phyloP scores from a whole-genome alignment of 2,797 vertebrate species.

The Glyptemys insculpta region DNA sequence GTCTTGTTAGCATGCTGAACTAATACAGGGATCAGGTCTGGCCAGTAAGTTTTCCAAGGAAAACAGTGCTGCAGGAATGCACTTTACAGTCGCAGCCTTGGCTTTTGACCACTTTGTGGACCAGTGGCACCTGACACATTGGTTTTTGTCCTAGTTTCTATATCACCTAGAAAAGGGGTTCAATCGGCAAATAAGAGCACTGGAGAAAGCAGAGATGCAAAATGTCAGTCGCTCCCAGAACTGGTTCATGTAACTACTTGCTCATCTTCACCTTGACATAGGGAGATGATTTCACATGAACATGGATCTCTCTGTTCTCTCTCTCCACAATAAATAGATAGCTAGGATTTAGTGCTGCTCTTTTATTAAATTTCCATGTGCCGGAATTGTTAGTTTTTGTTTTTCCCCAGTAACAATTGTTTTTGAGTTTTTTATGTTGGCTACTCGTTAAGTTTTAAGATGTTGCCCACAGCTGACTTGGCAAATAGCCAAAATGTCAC shows the following conservation, averaged over 20 bases:
- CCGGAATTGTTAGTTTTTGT: background rate
- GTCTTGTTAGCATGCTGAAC: background rate
- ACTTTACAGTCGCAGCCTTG: accelerated
- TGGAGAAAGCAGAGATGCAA: background rate
- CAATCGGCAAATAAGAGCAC: accelerated
- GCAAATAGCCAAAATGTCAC: accelerated
- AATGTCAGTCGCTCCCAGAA: background rate
- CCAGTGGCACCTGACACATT: background rate
- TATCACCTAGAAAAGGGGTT: background rate
- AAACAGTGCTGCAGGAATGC: background rate
- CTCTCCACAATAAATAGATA: background rate
- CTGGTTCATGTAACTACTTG: background rate
- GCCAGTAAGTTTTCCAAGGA: background rate
- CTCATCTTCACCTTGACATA: background rate
- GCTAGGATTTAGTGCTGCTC: background rate
- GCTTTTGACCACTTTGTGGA: accelerated
- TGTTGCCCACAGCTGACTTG: background rate
- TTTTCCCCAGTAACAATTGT: background rate
- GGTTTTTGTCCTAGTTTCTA: background rate
- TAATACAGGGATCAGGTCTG: background rate
- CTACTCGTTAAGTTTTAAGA: background rate
- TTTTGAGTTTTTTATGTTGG: background rate
- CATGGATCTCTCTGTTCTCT: background rate
- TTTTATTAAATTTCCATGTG: background rate
- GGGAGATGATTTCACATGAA: background rate